Evolutionary conservation across 2,113 vertebrate genomes (phyloP), one percentile per base, ranked within the genome.

Genomic region (Pogona vitticeps): DNA sequence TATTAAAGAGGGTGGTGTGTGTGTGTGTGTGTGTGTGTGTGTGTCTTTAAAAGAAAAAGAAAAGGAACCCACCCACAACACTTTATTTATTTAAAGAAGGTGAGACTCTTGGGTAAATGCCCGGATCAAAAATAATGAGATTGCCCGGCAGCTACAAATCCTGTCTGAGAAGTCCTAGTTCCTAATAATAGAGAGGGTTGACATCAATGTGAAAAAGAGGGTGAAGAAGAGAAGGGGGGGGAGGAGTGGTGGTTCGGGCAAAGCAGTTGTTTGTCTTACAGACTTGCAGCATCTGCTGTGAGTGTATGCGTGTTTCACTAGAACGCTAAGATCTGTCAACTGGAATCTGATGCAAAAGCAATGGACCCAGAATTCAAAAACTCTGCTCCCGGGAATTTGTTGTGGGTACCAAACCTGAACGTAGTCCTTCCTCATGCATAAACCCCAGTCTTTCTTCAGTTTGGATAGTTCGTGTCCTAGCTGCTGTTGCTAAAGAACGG

Each of bases 11-110:
- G 86, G 95, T 95, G 26, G 70, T 17, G n/a, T 95, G 46, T 10
- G 46, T 10, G 46, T 10, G 46, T 52, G 46, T 52, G 46, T 58
- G n/a, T n/a, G 46, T 10, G 46, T 10, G 46, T 10, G 46, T 52
- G 46, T 52, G 46, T 58, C 28, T 31, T 63, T 63, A 84, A 93
- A 96, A 80, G n/a, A 40, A 12, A 31, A 8, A 31, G 15, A 31
- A 36, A 20, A 1, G 13, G 2, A 26, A 40, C 38, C 26, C n/a
- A 71, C 28, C 46, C 15, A 86, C 70, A 96, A 94, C 90, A 94
- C 91, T 94, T 96, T 95, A 92, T 95, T 95, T 95, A 92, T 96
- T 96, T 96, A 95, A 94, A 96, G 90, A 93, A 94, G 87, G 89
- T 94, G 85, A 91, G 90, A 94, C 86, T 93, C 88, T 91, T 78